These are phyloP conservation scores for Sitta europaea DNA, from an alignment of 2,113 vertebrate species.

Conservation along the genomic window DNA sequence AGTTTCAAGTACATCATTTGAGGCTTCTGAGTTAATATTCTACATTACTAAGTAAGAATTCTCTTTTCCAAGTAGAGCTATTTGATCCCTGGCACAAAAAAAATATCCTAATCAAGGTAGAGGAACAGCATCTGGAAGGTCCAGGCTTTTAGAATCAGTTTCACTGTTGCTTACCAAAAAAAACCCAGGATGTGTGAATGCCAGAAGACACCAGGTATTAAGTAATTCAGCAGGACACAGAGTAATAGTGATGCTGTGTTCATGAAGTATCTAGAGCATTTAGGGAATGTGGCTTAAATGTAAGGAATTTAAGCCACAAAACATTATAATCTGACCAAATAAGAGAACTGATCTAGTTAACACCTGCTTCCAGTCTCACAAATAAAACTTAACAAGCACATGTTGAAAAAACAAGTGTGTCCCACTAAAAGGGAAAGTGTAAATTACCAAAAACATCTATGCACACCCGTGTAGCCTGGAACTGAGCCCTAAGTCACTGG, in stretches of 20 bases:
- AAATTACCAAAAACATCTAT: background rate
- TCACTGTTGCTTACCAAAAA: background rate
- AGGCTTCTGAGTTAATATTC: background rate
- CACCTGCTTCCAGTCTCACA: background rate
- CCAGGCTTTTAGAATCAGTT: background rate
- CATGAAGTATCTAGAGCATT: background rate
- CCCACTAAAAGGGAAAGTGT: background rate
- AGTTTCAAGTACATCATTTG: background rate
- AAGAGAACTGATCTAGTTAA: background rate
- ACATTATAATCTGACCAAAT: background rate
- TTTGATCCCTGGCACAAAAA: background rate
- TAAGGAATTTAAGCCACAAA: background rate
- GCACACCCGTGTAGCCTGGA: background rate
- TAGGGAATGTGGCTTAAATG: background rate
- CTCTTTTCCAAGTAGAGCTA: background rate
- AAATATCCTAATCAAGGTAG: background rate
- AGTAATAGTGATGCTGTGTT: background rate
- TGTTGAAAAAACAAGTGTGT: background rate
- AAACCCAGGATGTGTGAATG: background rate
- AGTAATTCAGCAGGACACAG: background rate
- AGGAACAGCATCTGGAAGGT: background rate
- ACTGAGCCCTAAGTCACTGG: background rate
- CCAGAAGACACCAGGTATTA: background rate
- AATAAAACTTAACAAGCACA: background rate
- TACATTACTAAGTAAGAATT: background rate